These are phyloP conservation scores for Calliphora vicina DNA, from an alignment of 1,140 invertebrate species.

Conservation along the genomic window DNA sequence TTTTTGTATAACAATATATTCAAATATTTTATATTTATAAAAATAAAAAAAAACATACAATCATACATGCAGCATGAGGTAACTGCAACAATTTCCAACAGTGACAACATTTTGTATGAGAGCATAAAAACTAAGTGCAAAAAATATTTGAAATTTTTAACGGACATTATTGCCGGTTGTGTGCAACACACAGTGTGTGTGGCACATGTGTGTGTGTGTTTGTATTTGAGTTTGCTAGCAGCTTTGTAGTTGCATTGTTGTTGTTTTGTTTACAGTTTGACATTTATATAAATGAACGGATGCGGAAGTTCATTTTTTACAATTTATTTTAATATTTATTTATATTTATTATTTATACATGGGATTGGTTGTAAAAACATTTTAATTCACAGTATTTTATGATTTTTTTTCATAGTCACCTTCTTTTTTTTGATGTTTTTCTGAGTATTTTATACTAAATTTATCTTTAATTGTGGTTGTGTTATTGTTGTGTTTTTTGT, in stretches of 20 bases:
- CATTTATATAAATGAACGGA: background rate
- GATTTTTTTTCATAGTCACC: background rate
- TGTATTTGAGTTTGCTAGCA: background rate
- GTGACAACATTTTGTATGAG: background rate
- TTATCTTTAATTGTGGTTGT: slow-evolving; percentile 10
- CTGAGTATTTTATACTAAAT: background rate
- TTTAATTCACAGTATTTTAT: background rate
- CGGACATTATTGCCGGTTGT: background rate
- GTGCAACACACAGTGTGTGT: background rate
- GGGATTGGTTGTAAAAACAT: background rate
- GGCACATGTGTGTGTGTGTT: background rate
- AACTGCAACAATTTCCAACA: background rate
- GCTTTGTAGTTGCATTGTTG: background rate
- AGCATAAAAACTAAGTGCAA: background rate
- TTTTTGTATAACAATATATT: background rate
- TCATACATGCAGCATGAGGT: background rate
- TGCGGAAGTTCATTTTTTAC: slow-evolving; percentile 1
- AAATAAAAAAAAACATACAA: background rate
- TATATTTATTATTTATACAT: background rate
- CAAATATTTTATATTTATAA: background rate
- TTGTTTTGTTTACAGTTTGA: background rate
- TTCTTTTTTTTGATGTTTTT: background rate
- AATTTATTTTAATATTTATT: background rate
- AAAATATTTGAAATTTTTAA: background rate
- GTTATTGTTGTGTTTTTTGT: background rate